A percentile compares a stretch with the other conserved stretches of the same genome.
phyloP scores from a whole-genome alignment of 2,888 invertebrate species.

The Andrena bucephala region DNA sequence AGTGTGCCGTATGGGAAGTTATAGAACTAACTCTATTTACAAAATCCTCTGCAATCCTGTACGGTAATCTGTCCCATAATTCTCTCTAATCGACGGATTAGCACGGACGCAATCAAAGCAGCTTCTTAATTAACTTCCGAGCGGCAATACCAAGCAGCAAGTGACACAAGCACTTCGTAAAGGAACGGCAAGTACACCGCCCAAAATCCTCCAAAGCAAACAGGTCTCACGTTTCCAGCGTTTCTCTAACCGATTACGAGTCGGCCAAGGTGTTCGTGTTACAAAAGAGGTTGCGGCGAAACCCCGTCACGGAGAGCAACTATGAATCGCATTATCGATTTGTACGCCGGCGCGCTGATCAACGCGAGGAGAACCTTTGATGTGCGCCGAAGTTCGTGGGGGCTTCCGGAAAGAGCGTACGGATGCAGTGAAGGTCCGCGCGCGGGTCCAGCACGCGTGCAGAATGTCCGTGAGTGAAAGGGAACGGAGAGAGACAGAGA shows the following conservation, averaged over 20 bases:
- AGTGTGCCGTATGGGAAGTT: too few relatives aligned
- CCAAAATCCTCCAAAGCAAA: too few relatives aligned
- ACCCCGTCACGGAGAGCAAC: constrained; percentile 62
- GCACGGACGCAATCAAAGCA: constrained; percentile 1
- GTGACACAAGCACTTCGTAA: too few relatives aligned
- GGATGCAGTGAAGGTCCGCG: constrained; percentile 63
- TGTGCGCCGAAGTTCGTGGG: constrained; percentile 71
- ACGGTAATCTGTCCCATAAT: too few relatives aligned
- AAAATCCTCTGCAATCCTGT: too few relatives aligned
- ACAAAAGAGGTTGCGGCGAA: constrained; percentile 48
- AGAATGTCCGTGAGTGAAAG: constrained; percentile 66
- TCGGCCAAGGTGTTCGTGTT: constrained; percentile 37
- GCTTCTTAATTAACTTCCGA: constrained; percentile 1
- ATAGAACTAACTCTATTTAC: too few relatives aligned
- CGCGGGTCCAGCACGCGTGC: constrained; percentile 72
- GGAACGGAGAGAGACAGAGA: constrained; percentile 8
- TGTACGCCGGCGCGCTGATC: constrained; percentile 71
- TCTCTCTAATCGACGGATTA: neutral
- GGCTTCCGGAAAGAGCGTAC: constrained; percentile 75
- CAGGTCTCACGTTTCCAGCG: neutral
- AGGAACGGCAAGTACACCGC: too few relatives aligned
- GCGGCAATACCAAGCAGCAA: too few relatives aligned
- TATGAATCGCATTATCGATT: constrained; percentile 77
- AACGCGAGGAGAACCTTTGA: constrained; percentile 72
- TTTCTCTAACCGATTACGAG: constrained; percentile 19